Base-by-base conservation (phyloP, 2,113 vertebrate species). In the Elaphurus davidianus region DNA sequence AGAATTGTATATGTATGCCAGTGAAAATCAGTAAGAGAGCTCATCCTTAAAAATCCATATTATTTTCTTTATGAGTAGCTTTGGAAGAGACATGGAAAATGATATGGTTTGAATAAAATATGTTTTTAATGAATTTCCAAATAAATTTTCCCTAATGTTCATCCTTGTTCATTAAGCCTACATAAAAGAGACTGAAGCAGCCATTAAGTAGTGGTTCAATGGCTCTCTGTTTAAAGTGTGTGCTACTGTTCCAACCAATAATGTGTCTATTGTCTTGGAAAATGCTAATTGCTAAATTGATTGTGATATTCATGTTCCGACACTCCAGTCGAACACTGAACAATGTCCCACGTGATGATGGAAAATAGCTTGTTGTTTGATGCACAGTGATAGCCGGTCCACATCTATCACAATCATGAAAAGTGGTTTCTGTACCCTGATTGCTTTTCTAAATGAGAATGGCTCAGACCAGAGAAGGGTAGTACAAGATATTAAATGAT, bases 261-360 rank as follows among this genome's bases (percentile, higher is more conserved):
- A 97, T 90, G 87, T 96, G 94, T 64, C 90, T 67, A 85, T 87
- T 95, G 96, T 96, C 97, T 89, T 7, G 45, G 71, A 96, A 97
- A 94, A 94, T 97, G 97, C 40, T 96, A 98, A 96, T 97, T 98
- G 64, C 85, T 76, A 92, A 55, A 85, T 91, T 95, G 64, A 93
- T 97, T 98, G 19, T 55, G 85, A 62, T 95, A 79, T 96, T 98
- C 60, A 94, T 96, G 90, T 95, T 97, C 81, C 0, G 23, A 79
- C 91, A 95, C 95, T 52, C 67, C 62, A 90, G 78, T 85, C 81
- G 82, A 92, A 96, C 95, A 97, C 97, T 92, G 71, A 89, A 55
- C 40, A 94, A 23, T 93, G 94, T 60, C 36, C 64, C 88, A 90
- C 2, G 40, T 95, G 94, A 96, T 5, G 40, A 7, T 8, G 36